Base-by-base conservation (phyloP, 2,113 vertebrate genomes). In the Embiotoca jacksoni region DNA sequence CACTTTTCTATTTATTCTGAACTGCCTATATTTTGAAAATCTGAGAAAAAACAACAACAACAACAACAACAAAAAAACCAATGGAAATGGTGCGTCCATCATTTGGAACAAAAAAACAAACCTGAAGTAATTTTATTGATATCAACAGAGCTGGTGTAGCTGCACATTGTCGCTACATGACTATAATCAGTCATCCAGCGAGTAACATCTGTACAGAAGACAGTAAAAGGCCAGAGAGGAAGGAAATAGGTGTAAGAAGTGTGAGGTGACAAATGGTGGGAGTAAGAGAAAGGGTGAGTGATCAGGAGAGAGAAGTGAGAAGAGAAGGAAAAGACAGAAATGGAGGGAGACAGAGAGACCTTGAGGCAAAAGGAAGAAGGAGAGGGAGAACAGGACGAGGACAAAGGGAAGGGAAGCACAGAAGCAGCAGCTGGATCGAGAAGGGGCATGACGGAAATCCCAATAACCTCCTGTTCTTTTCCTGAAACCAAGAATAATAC, bases 391-490 rank as follows among this genome's bases (percentile, higher is more conserved):
- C 11, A 70, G 63, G 64, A 73, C 59, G 66, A 54, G 55, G 35
- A 76, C 63, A 71, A 75, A 71, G 59, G 14, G 68, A 85, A 76
- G 72, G 82, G 79, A 80, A 72, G 54, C 72, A 84, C 63, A 60
- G 83, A 83, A 49, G 76, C 47, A 39, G 72, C 82, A 87, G 85
- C 82, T 84, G 84, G 85, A 83, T 79, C 1, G 71, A 72, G 80
- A 76, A 13, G 82, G 80, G 14, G 57, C 75, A 89, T 75, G 81
- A 89, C 75, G 57, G 75, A 88, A 91, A 93, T 93, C 89, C 82
- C 79, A 89, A 93, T 90, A 80, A 82, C 78, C 74, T 81, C 61
- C 79, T 62, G 84, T 85, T 88, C 78, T 80, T 80, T 80, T 56
- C 32, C 73, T 10, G 30, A 88, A 81, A 92, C 75, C 65, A 67